Evolutionary conservation across 2,113 vertebrate genomes (phyloP).

Genomic region (Lagopus leucura): DNA sequence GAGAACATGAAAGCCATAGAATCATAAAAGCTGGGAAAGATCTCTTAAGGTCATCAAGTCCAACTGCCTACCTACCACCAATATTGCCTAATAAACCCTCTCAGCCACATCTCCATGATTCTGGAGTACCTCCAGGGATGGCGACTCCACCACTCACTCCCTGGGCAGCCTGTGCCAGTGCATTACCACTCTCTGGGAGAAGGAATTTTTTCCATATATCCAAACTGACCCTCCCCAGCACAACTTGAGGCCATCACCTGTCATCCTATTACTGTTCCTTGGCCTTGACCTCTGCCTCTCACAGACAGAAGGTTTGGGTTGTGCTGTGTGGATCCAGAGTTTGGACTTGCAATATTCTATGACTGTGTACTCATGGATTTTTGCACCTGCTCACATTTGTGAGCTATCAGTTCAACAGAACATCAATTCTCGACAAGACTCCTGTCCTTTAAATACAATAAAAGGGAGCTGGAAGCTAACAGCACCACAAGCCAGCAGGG

Average conservation of each 20-base stretch:
- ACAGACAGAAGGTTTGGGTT: too few species aligned
- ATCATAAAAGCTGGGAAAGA: background rate
- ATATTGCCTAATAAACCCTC: background rate
- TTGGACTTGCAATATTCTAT: too few species aligned
- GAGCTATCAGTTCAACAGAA: background rate
- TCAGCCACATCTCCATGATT: background rate
- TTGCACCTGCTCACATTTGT: background rate
- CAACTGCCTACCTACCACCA: background rate
- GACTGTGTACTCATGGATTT: background rate
- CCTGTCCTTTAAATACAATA: accelerated
- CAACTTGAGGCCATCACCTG: too few species aligned
- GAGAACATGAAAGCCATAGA: background rate
- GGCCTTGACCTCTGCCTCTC: too few species aligned
- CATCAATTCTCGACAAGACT: background rate
- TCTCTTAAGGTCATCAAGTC: background rate
- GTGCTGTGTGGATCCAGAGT: too few species aligned
- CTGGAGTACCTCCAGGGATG: background rate
- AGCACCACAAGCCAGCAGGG: background rate
- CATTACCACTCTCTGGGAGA: too few species aligned
- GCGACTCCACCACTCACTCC: background rate
- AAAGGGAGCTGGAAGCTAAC: background rate
- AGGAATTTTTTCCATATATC: too few species aligned
- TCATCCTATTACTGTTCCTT: too few species aligned
- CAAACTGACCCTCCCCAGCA: too few species aligned
- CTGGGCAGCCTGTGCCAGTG: too few species aligned